phyloP scores from a whole-genome alignment of 2,113 vertebrate genomes.

The Rhinoderma darwinii region DNA sequence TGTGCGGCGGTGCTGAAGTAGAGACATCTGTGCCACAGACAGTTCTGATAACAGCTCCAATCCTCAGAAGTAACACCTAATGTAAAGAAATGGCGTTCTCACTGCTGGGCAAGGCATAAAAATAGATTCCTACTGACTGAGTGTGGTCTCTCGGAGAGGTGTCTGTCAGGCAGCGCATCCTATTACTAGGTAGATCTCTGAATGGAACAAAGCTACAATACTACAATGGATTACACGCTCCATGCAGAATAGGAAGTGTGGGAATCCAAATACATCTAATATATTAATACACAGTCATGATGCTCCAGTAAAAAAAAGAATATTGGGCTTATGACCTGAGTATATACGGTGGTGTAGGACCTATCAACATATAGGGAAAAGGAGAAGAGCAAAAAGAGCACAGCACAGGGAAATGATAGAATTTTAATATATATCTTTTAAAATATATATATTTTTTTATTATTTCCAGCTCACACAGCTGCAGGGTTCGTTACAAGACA shows the following conservation, averaged over 20 bases:
- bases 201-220: too few relatives aligned
- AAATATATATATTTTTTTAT: too few relatives aligned
- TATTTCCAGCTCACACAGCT: too few relatives aligned
- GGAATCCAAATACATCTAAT: background rate
- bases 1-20: background rate
- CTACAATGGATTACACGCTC: background rate
- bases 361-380: too few relatives aligned
- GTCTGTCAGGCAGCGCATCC: background rate
- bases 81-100: background rate
- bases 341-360: too few relatives aligned
- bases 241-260: background rate
- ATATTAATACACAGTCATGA: background rate
- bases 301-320: too few relatives aligned
- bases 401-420: too few relatives aligned
- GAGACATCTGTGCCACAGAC: conserved; percentile 4
- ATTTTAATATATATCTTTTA: too few relatives aligned
- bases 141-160: background rate
- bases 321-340: too few relatives aligned
- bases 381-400: too few relatives aligned
- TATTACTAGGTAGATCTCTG: background rate
- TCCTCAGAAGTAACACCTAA: background rate
- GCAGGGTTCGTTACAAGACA: too few relatives aligned
- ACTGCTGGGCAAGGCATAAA: background rate
- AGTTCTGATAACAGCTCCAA: background rate
- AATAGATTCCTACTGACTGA: background rate